phyloP scores from a whole-genome alignment of 1,140 invertebrate species.

The Panulirus ornatus region DNA sequence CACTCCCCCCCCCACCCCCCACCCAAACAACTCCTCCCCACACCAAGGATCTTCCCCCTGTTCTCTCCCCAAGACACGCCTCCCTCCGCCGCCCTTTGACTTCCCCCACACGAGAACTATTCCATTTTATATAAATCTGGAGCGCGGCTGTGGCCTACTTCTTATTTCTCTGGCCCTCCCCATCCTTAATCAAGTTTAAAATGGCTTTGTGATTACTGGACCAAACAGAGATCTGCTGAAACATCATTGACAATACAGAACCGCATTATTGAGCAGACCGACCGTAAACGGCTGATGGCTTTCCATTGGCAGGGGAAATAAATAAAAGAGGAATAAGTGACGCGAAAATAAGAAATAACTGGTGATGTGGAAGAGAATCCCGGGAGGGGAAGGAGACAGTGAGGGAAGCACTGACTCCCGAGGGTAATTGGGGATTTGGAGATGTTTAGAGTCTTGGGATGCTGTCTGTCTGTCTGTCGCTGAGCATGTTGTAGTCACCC shows the following conservation, averaged over 20 bases:
- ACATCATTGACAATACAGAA: constrained; percentile 73
- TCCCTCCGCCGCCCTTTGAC: not conserved
- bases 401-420: not conserved
- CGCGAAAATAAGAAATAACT: constrained; percentile 70
- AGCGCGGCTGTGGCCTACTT: constrained; percentile 31
- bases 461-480: no score
- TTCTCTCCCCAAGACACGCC: not conserved
- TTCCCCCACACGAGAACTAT: not conserved
- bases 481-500: no score
- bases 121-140: constrained; percentile 14
- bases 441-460: no score
- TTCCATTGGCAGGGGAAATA: constrained; percentile 68
- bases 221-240: constrained; percentile 67
- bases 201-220: constrained; percentile 68
- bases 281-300: constrained; percentile 65
- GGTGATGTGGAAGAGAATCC: constrained; percentile 53
- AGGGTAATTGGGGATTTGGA: not conserved
- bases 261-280: constrained; percentile 64
- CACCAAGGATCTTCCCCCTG: not conserved
- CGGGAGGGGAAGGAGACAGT: not conserved
- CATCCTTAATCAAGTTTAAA: constrained; percentile 70
- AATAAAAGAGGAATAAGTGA: constrained; percentile 70
- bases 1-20: not conserved
- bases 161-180: constrained; percentile 16
- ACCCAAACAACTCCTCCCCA: not conserved